Base-by-base conservation (phyloP, 2,888 invertebrate genomes). In the Marasmarcha lunaedactyla region DNA sequence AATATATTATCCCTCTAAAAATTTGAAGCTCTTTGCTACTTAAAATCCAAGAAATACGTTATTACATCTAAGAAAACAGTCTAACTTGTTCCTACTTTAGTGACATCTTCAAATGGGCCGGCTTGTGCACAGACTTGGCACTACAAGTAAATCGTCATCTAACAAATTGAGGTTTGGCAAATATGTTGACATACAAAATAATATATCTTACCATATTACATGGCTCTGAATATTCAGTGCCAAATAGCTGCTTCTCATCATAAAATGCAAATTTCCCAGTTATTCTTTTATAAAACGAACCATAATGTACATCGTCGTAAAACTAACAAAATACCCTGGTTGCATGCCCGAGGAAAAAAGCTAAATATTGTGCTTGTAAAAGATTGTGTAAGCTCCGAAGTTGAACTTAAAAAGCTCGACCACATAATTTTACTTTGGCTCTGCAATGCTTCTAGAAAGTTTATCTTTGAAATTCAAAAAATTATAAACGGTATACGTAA, bases 351-450 rank as follows among this genome's bases (percentile, higher is more conserved):
- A n/a, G 30, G n/a, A 30, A 11, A 30, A 30, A 30, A 20, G 20
- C 30, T 30, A 30, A 30, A 30, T 30, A 30, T 30, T 30, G 30
- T 30, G 30, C 30, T 30, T 30, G 11, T 30, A 30, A 9, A 30
- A 30, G 30, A 30, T 30, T 30, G 6, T 30, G 30, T 30, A 42
- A 38, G 36, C 33, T 27, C 12, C 30, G 12, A 35, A 40, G 10
- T 42, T 39, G 34, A 14, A 39, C 36, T 38, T 15, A 37, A 43
- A 40, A 43, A 43, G 37, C 30, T 36, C 36, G 36, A 38, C 27
- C 36, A 38, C 43, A 38, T 38, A 40, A 38, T 40, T 43, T 43
- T 43, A 36, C 41, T 38, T 36, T 33, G 33, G 38, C 36, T 37
- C 38, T 43, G 30, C 2, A 30, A 30, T 30, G 30, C 7, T 20